Base-by-base conservation (phyloP, 2,113 vertebrate genomes). In the Chloropsis cyanopogon region DNA sequence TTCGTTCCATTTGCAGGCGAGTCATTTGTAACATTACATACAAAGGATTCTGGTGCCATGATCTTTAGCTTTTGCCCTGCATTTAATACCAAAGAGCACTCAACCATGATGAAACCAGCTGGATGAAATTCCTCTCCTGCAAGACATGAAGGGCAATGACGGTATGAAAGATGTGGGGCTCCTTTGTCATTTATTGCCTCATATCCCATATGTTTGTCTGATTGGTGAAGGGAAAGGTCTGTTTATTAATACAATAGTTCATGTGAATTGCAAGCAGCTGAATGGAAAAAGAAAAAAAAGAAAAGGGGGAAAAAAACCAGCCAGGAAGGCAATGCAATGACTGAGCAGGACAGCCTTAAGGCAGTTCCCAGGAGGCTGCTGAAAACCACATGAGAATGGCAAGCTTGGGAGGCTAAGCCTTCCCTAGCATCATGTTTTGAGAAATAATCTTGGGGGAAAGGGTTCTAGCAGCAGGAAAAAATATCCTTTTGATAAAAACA, bases 1-100 rank as follows among this genome's bases (percentile, higher is more conserved):
- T 86, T 65, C 0, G 0, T 93, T 94, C 86, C 37, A 42, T 92
- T 90, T 92, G 44, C 72, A 84, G 88, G 82, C 4, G 3, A 83
- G 64, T 37, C 52, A 41, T 93, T 95, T 94, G 86, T 93, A 92
- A 87, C 11, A 3, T 47, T 80, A 28, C 0, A 0, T 90, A 78
- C 72, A 86, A 92, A 94, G 82, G 92, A 73, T 59, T 81, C 50
- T 86, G 90, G 88, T 83, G 76, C 81, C 16, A 0, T 23, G 95
- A 93, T 90, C 95, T 95, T 94, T 96, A 81, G 87, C 88, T 90
- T 94, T 75, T 95, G 83, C 82, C 88, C 88, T 81, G 46, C 44
- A 24, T 90, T 64, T 90, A 78, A 84, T 78, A 78, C 72, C 72
- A 31, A 77, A 86, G 80, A 90, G 92, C 80, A n/a, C 46, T 88